Percentiles rank a stretch among this genome's conserved stretches.
phyloP scores from a whole-genome alignment of 2,113 vertebrate genomes.

The Octodon degus region DNA sequence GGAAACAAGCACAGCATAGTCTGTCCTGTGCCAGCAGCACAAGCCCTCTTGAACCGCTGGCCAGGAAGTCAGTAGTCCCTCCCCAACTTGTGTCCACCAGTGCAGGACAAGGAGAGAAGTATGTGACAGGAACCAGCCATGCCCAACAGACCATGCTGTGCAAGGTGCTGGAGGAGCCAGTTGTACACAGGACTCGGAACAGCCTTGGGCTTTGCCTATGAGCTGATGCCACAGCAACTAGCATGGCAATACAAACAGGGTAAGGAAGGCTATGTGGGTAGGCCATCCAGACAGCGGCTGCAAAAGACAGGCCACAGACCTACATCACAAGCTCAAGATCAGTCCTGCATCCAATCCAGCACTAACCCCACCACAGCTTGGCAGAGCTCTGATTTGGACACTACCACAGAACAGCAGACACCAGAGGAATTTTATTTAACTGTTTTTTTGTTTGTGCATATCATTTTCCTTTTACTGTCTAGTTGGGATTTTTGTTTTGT shows the following conservation, averaged over 20 bases:
- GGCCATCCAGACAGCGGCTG: not conserved
- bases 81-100: not conserved
- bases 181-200: not conserved
- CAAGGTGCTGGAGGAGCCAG: not conserved
- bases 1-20: not conserved
- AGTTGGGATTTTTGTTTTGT: not conserved
- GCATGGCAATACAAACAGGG: not conserved
- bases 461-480: not conserved
- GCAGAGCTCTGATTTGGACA: not conserved
- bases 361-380: not conserved
- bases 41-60: not conserved
- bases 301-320: not conserved
- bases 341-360: not conserved
- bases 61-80: not conserved
- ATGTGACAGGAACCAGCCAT: not conserved
- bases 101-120: not conserved
- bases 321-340: not conserved
- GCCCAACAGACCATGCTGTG: not conserved
- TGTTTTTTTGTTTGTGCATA: not conserved
- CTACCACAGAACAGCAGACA: not conserved
- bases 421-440: not conserved
- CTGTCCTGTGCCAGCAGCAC: not conserved
- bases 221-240: not conserved
- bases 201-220: not conserved
- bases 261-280: not conserved